Evolutionary conservation across 2,797 vertebrate species (phyloP).

Genomic region (Lepus oiostolus): DNA sequence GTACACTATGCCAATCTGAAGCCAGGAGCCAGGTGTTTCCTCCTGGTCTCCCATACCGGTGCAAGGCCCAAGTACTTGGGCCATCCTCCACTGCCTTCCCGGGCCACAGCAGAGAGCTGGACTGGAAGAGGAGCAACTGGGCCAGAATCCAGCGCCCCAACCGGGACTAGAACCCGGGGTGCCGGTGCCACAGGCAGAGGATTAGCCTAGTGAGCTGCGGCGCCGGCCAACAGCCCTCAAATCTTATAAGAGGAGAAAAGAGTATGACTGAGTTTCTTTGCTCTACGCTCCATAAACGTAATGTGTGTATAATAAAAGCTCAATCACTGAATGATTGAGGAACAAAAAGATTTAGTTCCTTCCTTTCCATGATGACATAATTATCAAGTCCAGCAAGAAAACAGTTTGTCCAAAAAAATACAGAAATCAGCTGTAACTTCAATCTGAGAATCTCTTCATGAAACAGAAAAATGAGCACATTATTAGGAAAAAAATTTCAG

Average conservation of each 20-base stretch:
- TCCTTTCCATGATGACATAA: conserved; percentile 62
- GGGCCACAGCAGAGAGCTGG: too few relatives aligned
- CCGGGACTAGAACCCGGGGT: too few relatives aligned
- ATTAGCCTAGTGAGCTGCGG: too few relatives aligned
- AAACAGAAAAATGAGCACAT: conserved; percentile 20
- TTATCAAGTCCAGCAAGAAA: conserved; percentile 36
- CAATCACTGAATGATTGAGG: conserved; percentile 7
- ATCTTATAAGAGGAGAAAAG: background rate
- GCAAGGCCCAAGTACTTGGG: too few relatives aligned
- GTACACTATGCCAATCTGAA: too few relatives aligned
- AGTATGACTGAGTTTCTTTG: background rate
- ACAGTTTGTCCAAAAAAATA: conserved; percentile 51
- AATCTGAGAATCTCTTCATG: conserved; percentile 18
- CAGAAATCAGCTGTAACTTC: conserved; percentile 50
- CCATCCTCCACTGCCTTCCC: too few relatives aligned
- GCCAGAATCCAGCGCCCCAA: too few relatives aligned
- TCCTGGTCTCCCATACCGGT: too few relatives aligned
- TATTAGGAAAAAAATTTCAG: conserved; percentile 44
- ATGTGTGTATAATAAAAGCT: background rate
- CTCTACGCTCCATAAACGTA: background rate
- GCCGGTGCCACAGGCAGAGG: too few relatives aligned
- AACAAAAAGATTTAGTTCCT: conserved; percentile 68
- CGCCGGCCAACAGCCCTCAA: background rate
- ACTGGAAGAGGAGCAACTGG: too few relatives aligned
- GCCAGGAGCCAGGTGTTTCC: too few relatives aligned